Conservation (phyloP, 2,888 invertebrate genomes). For the Platycheirus albimanus region DNA sequence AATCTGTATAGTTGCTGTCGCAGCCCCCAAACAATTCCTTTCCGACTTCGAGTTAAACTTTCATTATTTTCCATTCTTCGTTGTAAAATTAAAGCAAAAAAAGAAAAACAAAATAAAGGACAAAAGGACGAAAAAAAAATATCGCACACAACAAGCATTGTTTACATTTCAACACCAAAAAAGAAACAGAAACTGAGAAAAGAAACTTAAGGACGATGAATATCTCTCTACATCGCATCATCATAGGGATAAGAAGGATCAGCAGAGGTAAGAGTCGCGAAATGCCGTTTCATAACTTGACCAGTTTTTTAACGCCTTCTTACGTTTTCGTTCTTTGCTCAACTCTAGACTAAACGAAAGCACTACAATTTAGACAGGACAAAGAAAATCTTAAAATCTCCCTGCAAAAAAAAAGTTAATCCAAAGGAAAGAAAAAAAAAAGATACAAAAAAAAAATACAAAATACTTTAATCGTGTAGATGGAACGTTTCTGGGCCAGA, state of each 20-base stretch:
- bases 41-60: conserved; percentile 53
- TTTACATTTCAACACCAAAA: conserved; percentile 64
- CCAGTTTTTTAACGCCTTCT: conserved; percentile 73
- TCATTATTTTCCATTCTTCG: conserved; percentile 50
- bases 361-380: conserved; percentile 73
- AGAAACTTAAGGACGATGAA: conserved; percentile 41
- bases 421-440: conserved; percentile 44
- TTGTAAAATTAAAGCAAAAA: conserved; percentile 65
- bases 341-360: conserved; percentile 62
- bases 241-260: conserved; percentile 38
- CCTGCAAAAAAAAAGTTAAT: conserved; percentile 46
- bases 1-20: conserved; percentile 32
- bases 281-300: conserved; percentile 72
- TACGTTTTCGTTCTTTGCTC: conserved; percentile 29
- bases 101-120: conserved; percentile 3
- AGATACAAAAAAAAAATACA: conserved; percentile 20
- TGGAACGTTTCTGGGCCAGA: conserved; percentile 75
- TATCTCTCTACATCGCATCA: conserved; percentile 17
- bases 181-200: conserved; percentile 38
- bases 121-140: conserved; percentile 39
- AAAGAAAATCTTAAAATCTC: conserved; percentile 56
- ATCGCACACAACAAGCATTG: conserved; percentile 54
- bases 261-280: conserved; percentile 65
- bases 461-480: conserved; percentile 73
- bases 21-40: conserved; percentile 16